Evolutionary conservation across 2,113 vertebrate genomes (phyloP).

Genomic region (Planiliza haematocheilus): DNA sequence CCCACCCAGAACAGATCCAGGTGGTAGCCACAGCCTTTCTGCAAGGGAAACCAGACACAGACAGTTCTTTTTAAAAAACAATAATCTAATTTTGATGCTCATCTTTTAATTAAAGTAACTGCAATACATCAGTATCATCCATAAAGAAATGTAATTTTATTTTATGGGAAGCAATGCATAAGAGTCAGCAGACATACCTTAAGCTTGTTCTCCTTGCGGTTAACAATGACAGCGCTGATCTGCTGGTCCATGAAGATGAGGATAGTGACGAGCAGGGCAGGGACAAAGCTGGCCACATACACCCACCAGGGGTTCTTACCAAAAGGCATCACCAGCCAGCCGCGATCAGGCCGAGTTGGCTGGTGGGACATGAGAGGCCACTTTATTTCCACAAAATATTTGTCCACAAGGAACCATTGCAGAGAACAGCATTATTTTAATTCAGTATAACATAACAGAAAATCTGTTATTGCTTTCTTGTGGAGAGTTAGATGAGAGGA

Average conservation of each 20-base stretch:
- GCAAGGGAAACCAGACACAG: slow-evolving; percentile 43
- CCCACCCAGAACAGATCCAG: slow-evolving; percentile 97
- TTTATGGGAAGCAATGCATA: background rate
- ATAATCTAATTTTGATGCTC: too few species aligned
- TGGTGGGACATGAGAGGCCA: slow-evolving; percentile 53
- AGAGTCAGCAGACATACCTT: slow-evolving; percentile 78
- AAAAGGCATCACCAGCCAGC: slow-evolving; percentile 96
- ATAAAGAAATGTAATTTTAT: background rate
- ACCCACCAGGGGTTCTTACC: slow-evolving; percentile 98
- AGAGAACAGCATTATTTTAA: too few species aligned
- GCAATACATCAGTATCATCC: too few species aligned
- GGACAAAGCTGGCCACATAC: slow-evolving; percentile 91
- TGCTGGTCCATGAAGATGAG: slow-evolving; percentile 99
- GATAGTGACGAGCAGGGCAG: slow-evolving; percentile 95
- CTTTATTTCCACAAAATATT: background rate
- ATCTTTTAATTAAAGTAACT: too few species aligned
- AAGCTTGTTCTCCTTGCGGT: slow-evolving; percentile 96
- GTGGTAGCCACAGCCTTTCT: slow-evolving; percentile 97
- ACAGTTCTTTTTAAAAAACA: background rate
- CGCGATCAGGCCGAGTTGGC: slow-evolving; percentile 92
- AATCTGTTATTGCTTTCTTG: too few species aligned
- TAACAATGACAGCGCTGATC: slow-evolving; percentile 96
- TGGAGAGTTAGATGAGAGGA: too few species aligned
- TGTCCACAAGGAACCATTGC: background rate
- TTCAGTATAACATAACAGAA: too few species aligned